Percentiles rank a stretch among this genome's conserved stretches.
Conservation (phyloP, 2,888 invertebrate genomes). For the Leistus spinibarbis region DNA sequence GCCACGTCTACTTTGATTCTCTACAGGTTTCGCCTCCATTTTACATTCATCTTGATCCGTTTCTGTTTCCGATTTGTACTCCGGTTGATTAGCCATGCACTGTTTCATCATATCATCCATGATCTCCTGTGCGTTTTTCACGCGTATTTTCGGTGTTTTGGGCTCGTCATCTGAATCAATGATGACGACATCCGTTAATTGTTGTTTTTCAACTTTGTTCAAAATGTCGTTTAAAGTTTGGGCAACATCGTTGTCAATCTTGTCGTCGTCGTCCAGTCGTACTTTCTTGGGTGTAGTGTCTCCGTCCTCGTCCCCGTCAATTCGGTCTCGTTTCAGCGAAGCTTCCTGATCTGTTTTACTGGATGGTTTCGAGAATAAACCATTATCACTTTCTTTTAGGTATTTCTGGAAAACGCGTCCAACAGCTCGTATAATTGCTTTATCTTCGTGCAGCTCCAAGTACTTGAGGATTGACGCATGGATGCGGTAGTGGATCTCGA, state of each 20-base stretch:
- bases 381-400: conserved; percentile 55
- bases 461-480: conserved; percentile 90
- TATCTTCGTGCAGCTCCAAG: conserved; percentile 77
- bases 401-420: conserved; percentile 67
- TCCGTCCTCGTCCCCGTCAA: conserved; percentile 21
- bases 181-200: conserved; percentile 44
- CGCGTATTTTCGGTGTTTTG: conserved; percentile 17
- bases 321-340: conserved; percentile 44
- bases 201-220: conserved; percentile 30
- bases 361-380: conserved; percentile 27
- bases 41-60: conserved; percentile 48
- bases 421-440: conserved; percentile 65
- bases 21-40: conserved; percentile 43
- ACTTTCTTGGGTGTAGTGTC: conserved; percentile 7
- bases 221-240: conserved; percentile 45
- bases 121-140: conserved; percentile 54
- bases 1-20: conserved; percentile 45
- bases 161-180: conserved; percentile 48
- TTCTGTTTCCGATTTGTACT: conserved; percentile 47
- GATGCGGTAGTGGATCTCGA: conserved; percentile 84
- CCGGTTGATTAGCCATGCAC: conserved; percentile 54
- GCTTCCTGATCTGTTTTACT: conserved; percentile 41
- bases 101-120: conserved; percentile 60
- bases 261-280: conserved; percentile 8
- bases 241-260: conserved; percentile 22